Conservation (phyloP, 2,113 vertebrate species). For the Piprites chloris region DNA sequence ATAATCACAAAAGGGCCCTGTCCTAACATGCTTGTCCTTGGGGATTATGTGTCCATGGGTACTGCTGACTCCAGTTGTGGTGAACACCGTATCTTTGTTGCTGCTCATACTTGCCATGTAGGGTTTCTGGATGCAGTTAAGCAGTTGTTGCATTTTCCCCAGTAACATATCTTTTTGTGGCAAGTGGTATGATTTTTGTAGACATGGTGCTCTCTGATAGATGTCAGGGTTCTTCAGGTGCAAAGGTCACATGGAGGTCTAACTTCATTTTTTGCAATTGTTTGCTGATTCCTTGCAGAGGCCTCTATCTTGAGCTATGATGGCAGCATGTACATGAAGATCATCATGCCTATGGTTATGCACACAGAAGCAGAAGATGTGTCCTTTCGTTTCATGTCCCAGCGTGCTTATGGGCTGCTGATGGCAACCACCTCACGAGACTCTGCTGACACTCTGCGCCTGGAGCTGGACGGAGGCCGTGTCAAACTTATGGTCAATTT, state of each 20-base stretch:
- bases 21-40: neutral
- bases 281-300: constrained; percentile 76
- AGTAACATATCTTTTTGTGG: neutral
- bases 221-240: neutral
- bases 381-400: constrained; percentile 96
- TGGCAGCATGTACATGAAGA: constrained; percentile 98
- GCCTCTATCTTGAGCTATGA: constrained; percentile 92
- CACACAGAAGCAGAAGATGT: constrained; percentile 97
- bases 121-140: neutral
- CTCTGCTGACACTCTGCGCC: constrained; percentile 89
- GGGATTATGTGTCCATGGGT: neutral
- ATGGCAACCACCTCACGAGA: constrained; percentile 94
- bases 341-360: constrained; percentile 90
- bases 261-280: neutral
- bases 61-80: neutral
- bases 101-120: neutral
- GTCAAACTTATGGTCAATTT: constrained; percentile 98
- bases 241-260: neutral
- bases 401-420: constrained; percentile 91
- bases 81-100: neutral
- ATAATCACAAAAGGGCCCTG: neutral
- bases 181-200: neutral
- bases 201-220: neutral
- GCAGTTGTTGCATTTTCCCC: neutral
- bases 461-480: constrained; percentile 92